Evolutionary conservation across 1,140 invertebrate genomes (phyloP).

Genomic region (Zaprionus capensis): DNA sequence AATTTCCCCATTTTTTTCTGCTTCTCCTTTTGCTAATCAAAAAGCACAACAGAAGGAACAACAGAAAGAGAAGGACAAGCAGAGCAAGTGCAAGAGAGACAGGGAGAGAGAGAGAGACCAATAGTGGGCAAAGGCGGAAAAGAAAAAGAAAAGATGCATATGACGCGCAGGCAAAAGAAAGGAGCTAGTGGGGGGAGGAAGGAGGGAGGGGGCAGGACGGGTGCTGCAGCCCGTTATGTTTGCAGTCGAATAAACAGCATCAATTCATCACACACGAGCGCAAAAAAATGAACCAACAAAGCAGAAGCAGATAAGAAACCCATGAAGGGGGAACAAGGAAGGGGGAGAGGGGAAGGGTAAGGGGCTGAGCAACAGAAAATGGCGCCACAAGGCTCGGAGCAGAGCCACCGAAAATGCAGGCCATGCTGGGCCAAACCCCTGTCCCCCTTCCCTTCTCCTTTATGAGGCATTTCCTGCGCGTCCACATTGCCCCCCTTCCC

Average conservation of each 20-base stretch:
- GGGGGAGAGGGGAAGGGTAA: not conserved
- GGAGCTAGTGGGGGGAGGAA: not conserved
- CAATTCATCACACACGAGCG: conserved; percentile 75
- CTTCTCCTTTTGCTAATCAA: conserved; percentile 68
- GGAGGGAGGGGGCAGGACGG: not conserved
- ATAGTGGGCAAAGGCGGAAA: conserved; percentile 8
- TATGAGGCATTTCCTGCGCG: not conserved
- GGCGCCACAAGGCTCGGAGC: conserved; percentile 53
- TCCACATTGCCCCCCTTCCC: too few relatives aligned
- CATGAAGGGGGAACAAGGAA: not conserved
- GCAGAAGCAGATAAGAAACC: conserved; percentile 24
- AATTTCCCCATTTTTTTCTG: conserved; percentile 59
- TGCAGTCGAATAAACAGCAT: conserved; percentile 81
- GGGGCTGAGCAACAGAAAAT: conserved; percentile 27
- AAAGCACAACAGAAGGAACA: conserved; percentile 67
- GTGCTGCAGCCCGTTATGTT: conserved; percentile 68
- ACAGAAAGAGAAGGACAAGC: conserved; percentile 22
- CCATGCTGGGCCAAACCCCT: not conserved
- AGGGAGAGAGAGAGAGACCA: not conserved
- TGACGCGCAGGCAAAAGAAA: not conserved
- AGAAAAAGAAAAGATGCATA: conserved; percentile 18
- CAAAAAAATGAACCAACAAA: conserved; percentile 35
- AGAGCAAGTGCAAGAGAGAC: not conserved
- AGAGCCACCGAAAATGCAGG: conserved; percentile 51
- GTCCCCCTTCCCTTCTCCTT: not conserved